Percentiles rank a stretch among this genome's conserved stretches.
These are phyloP conservation scores for Drosophila limbata DNA, from an alignment of 2,888 invertebrate species.

Conservation along the genomic window DNA sequence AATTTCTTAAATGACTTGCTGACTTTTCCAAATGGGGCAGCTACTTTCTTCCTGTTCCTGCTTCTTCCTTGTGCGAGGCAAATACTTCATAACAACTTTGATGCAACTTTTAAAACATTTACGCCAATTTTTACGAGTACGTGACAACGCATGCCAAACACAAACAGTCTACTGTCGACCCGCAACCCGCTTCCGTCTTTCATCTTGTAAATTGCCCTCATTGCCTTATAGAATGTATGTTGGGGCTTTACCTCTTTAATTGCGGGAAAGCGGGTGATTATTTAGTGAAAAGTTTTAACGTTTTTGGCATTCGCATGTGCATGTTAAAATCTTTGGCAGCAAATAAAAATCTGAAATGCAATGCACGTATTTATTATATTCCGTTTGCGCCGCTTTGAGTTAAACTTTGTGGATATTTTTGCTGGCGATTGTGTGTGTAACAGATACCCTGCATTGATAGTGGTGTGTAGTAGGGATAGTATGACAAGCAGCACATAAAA, in stretches of 20 bases:
- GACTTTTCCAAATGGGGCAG: constrained; percentile 27
- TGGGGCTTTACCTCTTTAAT: constrained; percentile 65
- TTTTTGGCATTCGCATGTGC: constrained; percentile 40
- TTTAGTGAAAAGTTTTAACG: constrained; percentile 56
- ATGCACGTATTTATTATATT: constrained; percentile 77
- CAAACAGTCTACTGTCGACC: constrained; percentile 12
- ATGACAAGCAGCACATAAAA: neutral
- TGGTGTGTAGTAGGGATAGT: neutral
- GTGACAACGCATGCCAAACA: constrained; percentile 76
- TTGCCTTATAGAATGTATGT: constrained; percentile 7
- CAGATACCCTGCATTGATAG: constrained; percentile 23
- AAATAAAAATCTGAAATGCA: constrained; percentile 63
- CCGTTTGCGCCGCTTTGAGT: constrained; percentile 66
- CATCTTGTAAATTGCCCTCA: constrained; percentile 4
- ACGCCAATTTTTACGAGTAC: constrained; percentile 72
- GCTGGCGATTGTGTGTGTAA: constrained; percentile 11
- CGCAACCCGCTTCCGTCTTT: neutral
- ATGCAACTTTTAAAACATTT: constrained; percentile 79
- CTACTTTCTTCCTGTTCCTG: constrained; percentile 25
- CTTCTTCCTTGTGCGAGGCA: constrained; percentile 20
- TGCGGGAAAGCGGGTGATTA: constrained; percentile 74
- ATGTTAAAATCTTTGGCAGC: constrained; percentile 48
- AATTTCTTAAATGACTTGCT: constrained; percentile 60
- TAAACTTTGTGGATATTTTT: constrained; percentile 55
- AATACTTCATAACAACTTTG: constrained; percentile 77